Percentiles rank a stretch among this genome's conserved stretches.
These are phyloP conservation scores for Cryptophagus acutangulus DNA, from an alignment of 2,888 invertebrate genomes.

Conservation along the genomic window DNA sequence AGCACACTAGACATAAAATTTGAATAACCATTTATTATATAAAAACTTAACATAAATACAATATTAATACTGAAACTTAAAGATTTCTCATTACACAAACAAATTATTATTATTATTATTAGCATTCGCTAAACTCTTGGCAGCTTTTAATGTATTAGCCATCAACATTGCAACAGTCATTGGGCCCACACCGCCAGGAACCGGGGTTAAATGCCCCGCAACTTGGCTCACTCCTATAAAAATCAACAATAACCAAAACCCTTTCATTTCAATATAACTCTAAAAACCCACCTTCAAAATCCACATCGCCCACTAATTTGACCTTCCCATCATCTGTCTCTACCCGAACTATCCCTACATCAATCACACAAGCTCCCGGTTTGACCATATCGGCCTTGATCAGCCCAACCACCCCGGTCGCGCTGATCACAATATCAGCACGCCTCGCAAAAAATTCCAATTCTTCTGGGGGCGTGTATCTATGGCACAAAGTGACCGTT, in stretches of 20 bases:
- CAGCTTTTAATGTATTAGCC: constrained; percentile 80
- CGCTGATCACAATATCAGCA: constrained; percentile 75
- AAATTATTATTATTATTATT: too few relatives aligned
- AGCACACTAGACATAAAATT: too few relatives aligned
- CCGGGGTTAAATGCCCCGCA: constrained; percentile 83
- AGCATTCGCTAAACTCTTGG: too few relatives aligned
- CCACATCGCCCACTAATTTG: constrained; percentile 82
- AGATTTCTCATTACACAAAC: too few relatives aligned
- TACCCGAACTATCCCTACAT: constrained; percentile 79
- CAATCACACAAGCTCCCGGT: constrained; percentile 81
- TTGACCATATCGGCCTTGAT: constrained; percentile 83
- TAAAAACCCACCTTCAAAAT: constrained; percentile 64
- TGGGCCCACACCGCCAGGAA: constrained; percentile 89
- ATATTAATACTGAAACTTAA: too few relatives aligned
- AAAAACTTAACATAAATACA: too few relatives aligned
- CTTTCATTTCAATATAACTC: constrained; percentile 8
- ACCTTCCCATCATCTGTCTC: constrained; percentile 60
- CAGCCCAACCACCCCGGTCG: constrained; percentile 69
- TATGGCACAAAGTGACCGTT: constrained; percentile 85
- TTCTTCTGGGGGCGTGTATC: constrained; percentile 76
- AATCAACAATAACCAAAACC: constrained; percentile 19
- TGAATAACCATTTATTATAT: too few relatives aligned
- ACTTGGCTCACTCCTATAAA: constrained; percentile 66
- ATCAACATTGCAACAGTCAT: constrained; percentile 94
- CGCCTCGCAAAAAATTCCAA: constrained; percentile 63